Conservation (phyloP, 1,140 invertebrate genomes). For the Bombus balteatus region DNA sequence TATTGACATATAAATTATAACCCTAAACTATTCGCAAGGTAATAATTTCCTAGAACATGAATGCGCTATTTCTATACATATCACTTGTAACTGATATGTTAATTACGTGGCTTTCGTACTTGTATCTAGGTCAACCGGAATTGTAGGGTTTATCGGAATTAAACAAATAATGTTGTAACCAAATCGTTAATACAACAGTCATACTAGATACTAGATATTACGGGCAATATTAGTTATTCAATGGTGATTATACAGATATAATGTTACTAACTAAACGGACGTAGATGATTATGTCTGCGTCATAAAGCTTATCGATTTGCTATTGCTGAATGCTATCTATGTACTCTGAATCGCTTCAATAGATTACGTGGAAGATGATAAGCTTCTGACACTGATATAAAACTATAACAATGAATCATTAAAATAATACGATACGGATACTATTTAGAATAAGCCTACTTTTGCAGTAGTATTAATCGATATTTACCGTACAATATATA, state of each 20-base stretch:
- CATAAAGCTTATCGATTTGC: not conserved
- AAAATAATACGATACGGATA: not conserved
- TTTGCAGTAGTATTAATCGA: not conserved
- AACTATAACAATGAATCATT: not conserved
- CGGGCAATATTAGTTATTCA: not conserved
- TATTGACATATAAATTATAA: no score
- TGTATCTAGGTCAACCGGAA: not conserved
- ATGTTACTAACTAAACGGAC: not conserved
- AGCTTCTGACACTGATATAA: not conserved
- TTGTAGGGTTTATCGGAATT: not conserved
- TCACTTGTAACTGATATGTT: not conserved
- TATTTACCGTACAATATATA: no score
- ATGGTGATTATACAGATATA: not conserved
- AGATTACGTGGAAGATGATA: not conserved
- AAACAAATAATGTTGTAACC: not conserved
- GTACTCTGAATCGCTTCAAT: not conserved
- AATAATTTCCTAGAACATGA: no score
- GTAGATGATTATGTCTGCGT: not conserved
- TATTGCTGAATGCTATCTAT: not conserved
- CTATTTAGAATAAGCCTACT: not conserved
- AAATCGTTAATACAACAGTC: not conserved
- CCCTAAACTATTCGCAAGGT: no score
- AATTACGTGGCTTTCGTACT: not conserved
- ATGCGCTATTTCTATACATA: not conserved
- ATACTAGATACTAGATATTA: not conserved